Evolutionary conservation across 2,888 invertebrate genomes (phyloP), one percentile per base, ranked within the genome.

Genomic region (Drosophila mimetica): DNA sequence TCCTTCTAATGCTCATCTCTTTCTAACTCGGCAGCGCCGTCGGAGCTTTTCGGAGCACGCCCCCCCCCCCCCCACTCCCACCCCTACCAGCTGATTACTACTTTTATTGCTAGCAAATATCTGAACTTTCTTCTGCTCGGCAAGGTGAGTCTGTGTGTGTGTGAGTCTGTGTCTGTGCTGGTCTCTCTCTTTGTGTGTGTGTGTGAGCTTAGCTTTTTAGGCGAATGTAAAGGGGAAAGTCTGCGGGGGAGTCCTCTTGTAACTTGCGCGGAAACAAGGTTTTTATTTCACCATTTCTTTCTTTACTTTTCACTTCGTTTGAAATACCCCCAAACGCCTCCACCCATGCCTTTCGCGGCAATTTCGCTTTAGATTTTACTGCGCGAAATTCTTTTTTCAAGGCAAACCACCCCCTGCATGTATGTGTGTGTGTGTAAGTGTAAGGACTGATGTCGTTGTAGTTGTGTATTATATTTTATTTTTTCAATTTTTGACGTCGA

Each of bases 21-120:
- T 91, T 91, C 91, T 91, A 91, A 91, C 90, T 91, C 90, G 90
- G 61, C 58, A 50, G 44, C 54, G 42, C 22, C 18, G 36, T 37
- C 37, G 47, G 39, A 14, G 32, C 37, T 42, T 36, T 57, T 36
- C 30, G 22, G 46, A 32, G 32, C 8, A 8, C 25, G 9, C n/a
- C 39, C 20, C 8, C 37, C 16, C 1, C 4, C 16, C 46, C 11
- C 28, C 16, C 2, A 16, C n/a, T n/a, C 1, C 28, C 28, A 63
- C 67, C 28, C 65, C 67, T 81, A 41, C 77, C 87, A 82, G 81
- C 88, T 91, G 90, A 91, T 91, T 91, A 91, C 91, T 91, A 91
- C 89, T 91, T 91, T 91, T 91, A 91, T 90, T 90, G 90, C 91
- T 84, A 90, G 88, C 90, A 88, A 90, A 87, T 87, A 80, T 81